Evolutionary conservation across 2,113 vertebrate genomes (phyloP), one percentile per base, ranked within the genome.

Genomic region (Oophaga pumilio): DNA sequence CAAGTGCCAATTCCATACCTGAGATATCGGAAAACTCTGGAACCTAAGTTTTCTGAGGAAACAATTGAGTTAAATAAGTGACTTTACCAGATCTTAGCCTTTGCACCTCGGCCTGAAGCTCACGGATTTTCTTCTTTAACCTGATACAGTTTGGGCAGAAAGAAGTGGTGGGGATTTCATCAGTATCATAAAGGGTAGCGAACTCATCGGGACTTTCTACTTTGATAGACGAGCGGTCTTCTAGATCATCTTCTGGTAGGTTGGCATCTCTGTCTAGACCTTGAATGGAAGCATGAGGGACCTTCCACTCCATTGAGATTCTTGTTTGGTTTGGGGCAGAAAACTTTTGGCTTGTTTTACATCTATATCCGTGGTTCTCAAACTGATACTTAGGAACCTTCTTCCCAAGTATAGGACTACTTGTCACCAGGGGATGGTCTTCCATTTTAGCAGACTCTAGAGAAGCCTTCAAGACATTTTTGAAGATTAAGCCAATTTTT

Each of bases 71-170:
- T 24, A 91, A 82, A 89, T 95, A 95, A 0, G 91, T 90, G 85
- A 95, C 93, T 85, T 95, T 96, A 78, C 94, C 94, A 81, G 95
- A 96, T 94, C 96, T 96, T 90, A 98, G 92, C 91, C 93, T 95
- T 84, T 95, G 95, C 87, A 99, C 92, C 90, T 99, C 97, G 0
- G 96, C 97, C 94, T 99, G 97, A 68, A 99, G 95, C 91, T 99
- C 96, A 53, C 94, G 92, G 71, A 99, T 97, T 91, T 97, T 97
- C 92, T 93, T 97, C 93, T 96, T 97, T 53, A 99, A 92, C 59
- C 94, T 95, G 68, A 99, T 96, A 91, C 98, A 99, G 91, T 99
- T 99, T 74, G 97, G 97, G 89, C 98, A 99, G 90, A 97, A 98
- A 56, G 97, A 98, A 24, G 97, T 98, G 89, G 97, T 96, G 76